Evolutionary conservation across 2,113 vertebrate genomes (phyloP), one percentile per base, ranked within the genome.

Genomic region (Anser cygnoides): DNA sequence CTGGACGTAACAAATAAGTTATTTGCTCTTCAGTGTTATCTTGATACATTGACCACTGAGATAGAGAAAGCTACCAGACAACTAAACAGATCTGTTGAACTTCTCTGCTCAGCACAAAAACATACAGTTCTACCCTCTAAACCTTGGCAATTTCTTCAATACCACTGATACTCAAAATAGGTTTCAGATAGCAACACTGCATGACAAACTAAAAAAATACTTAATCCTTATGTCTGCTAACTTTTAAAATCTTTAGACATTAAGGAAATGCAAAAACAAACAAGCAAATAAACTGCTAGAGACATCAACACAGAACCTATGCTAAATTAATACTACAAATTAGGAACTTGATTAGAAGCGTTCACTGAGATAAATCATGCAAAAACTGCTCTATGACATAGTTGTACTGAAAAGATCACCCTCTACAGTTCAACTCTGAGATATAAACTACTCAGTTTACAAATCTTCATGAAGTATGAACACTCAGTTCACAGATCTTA

Each of bases 1-100:
- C 2, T 70, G 41, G 54, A 91, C 84, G n/a, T 63, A 71, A 85
- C 35, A 63, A 44, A 44, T 15, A 26, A 50, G 31, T 39, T 29
- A 76, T 41, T 28, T 41, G 50, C 49, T 15, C 4, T 28, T 37
- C 5, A 84, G 13, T 0, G 1, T 9, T 10, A 49, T 5, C 28
- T 63, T 78, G 18, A 66, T 3, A 75, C 73, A 84, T 0, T 43
- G 14, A 54, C 50, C 59, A 41, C 3, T 33, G 13, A 25, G 20
- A 10, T 26, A n/a, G 18, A 67, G 62, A 83, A 80, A 81, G 8
- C 25, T 76, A 63, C 29, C 11, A 5, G 4, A 8, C 12, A 66
- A 33, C 35, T 54, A 57, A 43, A 57, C 46, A 58, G 7, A 17
- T 55, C 6, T 3, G 1, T 3, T 66, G 18, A 31, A 50, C 26